Evolutionary conservation across 1,140 invertebrate genomes (phyloP), one percentile per base, ranked within the genome.

Genomic region (Homarus americanus): DNA sequence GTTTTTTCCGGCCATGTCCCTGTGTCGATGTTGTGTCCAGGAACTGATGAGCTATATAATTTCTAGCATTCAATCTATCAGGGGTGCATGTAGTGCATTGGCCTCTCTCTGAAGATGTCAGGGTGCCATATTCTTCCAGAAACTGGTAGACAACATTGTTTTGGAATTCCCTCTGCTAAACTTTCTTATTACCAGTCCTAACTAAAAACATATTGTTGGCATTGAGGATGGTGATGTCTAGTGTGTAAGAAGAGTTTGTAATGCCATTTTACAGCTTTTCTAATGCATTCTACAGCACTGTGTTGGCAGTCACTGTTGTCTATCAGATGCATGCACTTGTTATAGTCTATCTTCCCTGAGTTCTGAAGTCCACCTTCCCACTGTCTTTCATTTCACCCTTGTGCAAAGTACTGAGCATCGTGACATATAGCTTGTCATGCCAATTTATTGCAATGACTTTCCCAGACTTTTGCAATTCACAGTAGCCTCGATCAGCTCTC

Each of bases 141-240:
- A 82, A 44, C 32, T 82, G 79, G 41, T 41, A 82, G 4, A n/a
- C 4, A 5, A 44, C 38, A 2, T 82, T 53, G n/a, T 82, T 49
- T 9, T 49, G 24, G 41, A 82, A 82, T 1, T 82, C 79, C 79
- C 79, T 2, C 24, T 49, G 53, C 7, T 53, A 49, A 17, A 53
- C 4, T 40, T 82, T 82, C 12, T 40, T 40, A 12, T 80, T 44
- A 2, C 40, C 10, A 44, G 79, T 10, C 5, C 20, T 0, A 4
- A 82, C 79, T 24, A 82, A n/a, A 38, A 38, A 82, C 44, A 63
- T 20, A 36, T 86, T 86, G 41, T 86, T 76, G 12, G 84, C 69
- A 76, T 86, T 86, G 20, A 75, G 73, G 24, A 86, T 76, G 20
- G 69, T 49, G 32, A 86, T 53, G 20, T 86, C 84, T 9, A 86